Base-by-base conservation (phyloP, 2,113 vertebrate genomes). In the Plectropomus leopardus region DNA sequence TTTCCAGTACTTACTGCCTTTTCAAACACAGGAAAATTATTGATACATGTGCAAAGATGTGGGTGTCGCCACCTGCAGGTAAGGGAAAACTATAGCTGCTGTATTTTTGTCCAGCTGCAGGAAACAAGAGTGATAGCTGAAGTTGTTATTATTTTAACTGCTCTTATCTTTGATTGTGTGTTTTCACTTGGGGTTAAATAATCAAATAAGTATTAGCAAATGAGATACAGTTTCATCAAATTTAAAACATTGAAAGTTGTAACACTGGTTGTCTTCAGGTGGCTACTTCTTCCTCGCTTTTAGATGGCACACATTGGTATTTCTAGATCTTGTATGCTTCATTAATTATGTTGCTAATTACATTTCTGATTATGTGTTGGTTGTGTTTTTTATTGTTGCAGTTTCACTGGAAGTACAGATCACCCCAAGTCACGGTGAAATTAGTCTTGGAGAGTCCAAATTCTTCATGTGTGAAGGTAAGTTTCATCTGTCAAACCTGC, bases 381-480 rank as follows among this genome's bases (percentile, higher is more conserved):
- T 71, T 70, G 8, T 89, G 32, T 83, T 76, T 66, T 85, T 66
- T 86, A 65, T 87, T 36, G 8, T 89, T 91, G 3, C 79, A 99
- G 98, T 94, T 76, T 96, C 97, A 86, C 95, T 99, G 86, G 96
- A 99, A 80, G 98, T 99, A 91, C 95, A 97, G 90, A 99, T 99
- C 60, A 97, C 94, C 75, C 98, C 98, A 19, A 95, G 95, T 54
- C 96, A 98, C 84, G 97, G 97, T 7, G 98, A 99, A 92, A 98
- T 99, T 92, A 98, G 97, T 61, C 96, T 99, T 5, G 98, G 98
- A 93, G 98, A 99, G 58, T 99, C 98, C 58, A 99, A 99, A 75
- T 99, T 99, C 96, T 99, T 99, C 95, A 86, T 98, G 88, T 99
- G 98, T 69, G 96, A 97, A 95, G 98, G 98, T 97, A 95, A 91